Conservation (phyloP, 2,113 vertebrate genomes). For the Echinops telfairi region DNA sequence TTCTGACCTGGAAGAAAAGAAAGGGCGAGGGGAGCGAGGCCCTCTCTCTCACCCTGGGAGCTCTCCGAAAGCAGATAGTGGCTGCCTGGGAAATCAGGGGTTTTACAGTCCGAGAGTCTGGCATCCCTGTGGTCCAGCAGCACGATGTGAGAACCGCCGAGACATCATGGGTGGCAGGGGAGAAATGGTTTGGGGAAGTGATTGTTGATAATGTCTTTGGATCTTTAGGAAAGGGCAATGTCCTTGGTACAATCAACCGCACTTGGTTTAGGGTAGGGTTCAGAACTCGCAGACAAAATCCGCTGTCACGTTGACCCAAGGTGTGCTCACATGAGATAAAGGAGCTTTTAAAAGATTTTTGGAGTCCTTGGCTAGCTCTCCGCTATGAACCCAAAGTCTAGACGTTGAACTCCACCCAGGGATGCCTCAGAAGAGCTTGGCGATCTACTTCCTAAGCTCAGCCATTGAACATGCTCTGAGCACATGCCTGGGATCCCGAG, state of each 20-base stretch:
- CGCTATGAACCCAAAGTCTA: not conserved
- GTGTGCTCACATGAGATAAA: not conserved
- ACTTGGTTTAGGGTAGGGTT: not conserved
- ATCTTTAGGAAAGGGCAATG: not conserved
- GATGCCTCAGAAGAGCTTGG: not conserved
- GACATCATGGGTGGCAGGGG: not conserved
- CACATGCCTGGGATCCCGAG: not conserved
- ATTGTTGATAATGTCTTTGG: not conserved
- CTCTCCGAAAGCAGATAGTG: not conserved
- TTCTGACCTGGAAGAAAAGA: slow-evolving; percentile 41
- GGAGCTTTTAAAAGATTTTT: not conserved
- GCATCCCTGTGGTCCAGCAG: not conserved
- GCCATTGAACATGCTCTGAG: not conserved
- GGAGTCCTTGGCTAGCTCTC: not conserved
- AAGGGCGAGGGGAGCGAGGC: not conserved
- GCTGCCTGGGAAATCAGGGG: not conserved
- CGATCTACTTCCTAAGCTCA: not conserved
- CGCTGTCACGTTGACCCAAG: not conserved
- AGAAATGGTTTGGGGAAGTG: not conserved
- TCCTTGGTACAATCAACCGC: not conserved
- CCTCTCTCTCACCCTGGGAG: not conserved
- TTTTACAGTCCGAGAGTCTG: not conserved
- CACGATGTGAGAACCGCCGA: not conserved
- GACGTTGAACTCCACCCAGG: not conserved
- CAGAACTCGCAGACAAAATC: not conserved